Percentiles rank a stretch among this genome's conserved stretches.
These are phyloP conservation scores for Zeugodacus cucurbitae DNA, from an alignment of 1,140 invertebrate genomes.

Conservation along the genomic window DNA sequence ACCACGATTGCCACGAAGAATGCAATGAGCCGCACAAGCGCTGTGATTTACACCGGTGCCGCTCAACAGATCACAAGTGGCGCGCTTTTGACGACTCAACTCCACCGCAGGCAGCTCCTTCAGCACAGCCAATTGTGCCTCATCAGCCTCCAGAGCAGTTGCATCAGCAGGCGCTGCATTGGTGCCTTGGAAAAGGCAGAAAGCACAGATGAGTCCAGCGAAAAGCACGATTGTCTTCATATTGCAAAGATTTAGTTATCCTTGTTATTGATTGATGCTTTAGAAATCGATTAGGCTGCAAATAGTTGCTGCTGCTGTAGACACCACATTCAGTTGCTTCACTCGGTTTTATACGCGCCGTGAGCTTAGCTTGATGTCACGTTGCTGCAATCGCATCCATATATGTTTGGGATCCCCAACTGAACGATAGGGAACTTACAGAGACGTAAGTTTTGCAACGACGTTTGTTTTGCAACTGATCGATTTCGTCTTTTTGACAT, in stretches of 20 bases:
- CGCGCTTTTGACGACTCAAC: constrained; percentile 30
- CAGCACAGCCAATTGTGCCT: neutral
- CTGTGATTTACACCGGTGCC: constrained; percentile 52
- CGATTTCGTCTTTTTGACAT: no score
- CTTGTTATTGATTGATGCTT: neutral
- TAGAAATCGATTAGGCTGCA: neutral
- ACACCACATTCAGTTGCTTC: neutral
- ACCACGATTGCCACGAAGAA: constrained; percentile 49
- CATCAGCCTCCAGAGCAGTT: neutral
- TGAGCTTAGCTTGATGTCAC: neutral
- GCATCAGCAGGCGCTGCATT: neutral
- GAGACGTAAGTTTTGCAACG: neutral
- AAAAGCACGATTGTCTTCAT: constrained; percentile 23
- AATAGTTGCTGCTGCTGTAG: neutral
- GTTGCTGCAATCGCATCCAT: neutral
- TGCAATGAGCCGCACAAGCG: constrained; percentile 56
- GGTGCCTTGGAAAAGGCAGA: neutral
- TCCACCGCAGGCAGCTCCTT: neutral
- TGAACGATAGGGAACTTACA: neutral
- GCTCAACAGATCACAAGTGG: constrained; percentile 50
- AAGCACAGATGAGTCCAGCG: neutral
- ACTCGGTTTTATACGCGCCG: neutral
- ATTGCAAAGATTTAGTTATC: neutral
- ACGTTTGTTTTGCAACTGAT: no score
- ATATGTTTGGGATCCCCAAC: neutral